Evolutionary conservation across 2,888 invertebrate genomes (phyloP).

Genomic region (Mimachlamys varia): DNA sequence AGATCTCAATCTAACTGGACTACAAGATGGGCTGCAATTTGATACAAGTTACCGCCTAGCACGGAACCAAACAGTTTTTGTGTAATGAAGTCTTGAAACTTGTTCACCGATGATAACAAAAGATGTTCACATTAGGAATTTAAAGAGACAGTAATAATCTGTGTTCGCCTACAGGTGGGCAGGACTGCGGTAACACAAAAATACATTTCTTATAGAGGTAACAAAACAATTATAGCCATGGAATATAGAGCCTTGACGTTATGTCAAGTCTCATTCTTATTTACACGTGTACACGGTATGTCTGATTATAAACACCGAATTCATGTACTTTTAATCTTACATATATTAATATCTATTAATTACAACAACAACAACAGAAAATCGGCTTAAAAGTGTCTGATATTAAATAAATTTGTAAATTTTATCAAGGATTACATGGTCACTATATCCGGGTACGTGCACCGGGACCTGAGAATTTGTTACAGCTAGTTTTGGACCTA

Average conservation of each 20-base stretch:
- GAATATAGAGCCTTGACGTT: not conserved
- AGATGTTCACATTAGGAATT: constrained; percentile 25
- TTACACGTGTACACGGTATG: not conserved
- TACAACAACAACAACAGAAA: too few relatives aligned
- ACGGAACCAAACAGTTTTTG: not conserved
- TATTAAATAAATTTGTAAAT: too few relatives aligned
- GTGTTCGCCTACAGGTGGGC: not conserved
- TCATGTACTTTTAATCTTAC: too few relatives aligned
- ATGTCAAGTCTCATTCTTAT: not conserved
- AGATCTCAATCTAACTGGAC: constrained; percentile 24
- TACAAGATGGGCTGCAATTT: not conserved
- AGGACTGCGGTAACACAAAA: not conserved
- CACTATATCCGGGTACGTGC: too few relatives aligned
- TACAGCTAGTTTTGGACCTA: too few relatives aligned
- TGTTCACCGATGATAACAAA: constrained; percentile 23
- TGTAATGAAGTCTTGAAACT: not conserved
- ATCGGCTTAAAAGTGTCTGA: too few relatives aligned
- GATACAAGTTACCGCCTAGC: not conserved
- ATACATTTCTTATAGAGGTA: not conserved
- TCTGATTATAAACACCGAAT: not conserved
- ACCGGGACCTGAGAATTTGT: too few relatives aligned
- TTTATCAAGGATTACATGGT: too few relatives aligned
- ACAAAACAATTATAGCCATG: not conserved
- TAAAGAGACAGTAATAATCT: constrained; percentile 11
- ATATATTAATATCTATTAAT: too few relatives aligned